Evolutionary conservation across 2,888 invertebrate species (phyloP).

Genomic region (Plagiodera versicolora): DNA sequence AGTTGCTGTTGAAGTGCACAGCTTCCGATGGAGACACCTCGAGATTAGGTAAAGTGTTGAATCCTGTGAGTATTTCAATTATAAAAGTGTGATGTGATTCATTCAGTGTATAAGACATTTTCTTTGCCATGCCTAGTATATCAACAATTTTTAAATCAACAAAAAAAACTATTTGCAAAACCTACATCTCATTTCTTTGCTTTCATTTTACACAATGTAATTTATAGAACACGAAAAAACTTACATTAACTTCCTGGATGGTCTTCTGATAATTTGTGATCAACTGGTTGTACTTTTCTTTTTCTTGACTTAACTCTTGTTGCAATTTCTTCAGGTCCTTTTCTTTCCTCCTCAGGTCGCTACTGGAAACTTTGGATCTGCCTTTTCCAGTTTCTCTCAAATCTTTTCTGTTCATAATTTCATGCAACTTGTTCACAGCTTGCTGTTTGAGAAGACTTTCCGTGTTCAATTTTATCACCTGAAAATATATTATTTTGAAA

Average conservation of each 20-base stretch:
- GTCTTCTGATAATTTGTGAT: slow-evolving; percentile 82
- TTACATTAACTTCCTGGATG: slow-evolving; percentile 71
- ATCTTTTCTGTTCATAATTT: slow-evolving; percentile 94
- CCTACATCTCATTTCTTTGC: too few species aligned
- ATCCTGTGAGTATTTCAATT: too few species aligned
- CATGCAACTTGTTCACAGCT: slow-evolving; percentile 96
- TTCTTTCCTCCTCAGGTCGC: slow-evolving; percentile 84
- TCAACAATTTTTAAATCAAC: too few species aligned
- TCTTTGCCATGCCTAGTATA: too few species aligned
- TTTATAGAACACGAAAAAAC: slow-evolving; percentile 23
- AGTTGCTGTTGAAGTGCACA: too few species aligned
- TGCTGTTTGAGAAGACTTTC: slow-evolving; percentile 88
- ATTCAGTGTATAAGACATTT: too few species aligned
- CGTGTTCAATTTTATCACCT: slow-evolving; percentile 75
- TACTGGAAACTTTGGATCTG: slow-evolving; percentile 77
- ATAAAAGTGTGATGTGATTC: too few species aligned
- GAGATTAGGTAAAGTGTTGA: too few species aligned
- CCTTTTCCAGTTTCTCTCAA: slow-evolving; percentile 65
- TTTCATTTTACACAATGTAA: too few species aligned
- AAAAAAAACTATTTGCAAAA: too few species aligned
- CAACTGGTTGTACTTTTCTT: slow-evolving; percentile 90
- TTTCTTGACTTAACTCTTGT: slow-evolving; percentile 90
- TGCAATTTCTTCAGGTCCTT: slow-evolving; percentile 93
- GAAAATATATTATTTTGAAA: slow-evolving; percentile 1
- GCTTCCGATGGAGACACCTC: too few species aligned